Evolutionary conservation across 2,888 invertebrate genomes (phyloP).

Genomic region (Lamproptera curius): DNA sequence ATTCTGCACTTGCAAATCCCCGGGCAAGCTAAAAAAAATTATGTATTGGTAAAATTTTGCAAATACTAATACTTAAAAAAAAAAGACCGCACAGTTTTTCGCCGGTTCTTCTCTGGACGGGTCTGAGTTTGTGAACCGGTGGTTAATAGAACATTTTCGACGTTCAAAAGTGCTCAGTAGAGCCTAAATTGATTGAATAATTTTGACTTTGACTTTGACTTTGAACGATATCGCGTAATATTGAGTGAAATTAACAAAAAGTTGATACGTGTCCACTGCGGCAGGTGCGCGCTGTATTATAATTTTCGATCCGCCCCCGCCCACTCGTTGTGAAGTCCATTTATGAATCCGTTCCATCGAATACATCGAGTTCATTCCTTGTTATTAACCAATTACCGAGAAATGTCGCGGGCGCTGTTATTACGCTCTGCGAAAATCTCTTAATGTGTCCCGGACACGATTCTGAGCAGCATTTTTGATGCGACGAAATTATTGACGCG

Average conservation of each 20-base stretch:
- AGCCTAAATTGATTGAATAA: no score
- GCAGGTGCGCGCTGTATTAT: conserved; percentile 7
- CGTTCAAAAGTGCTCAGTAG: no score
- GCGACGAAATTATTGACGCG: conserved; percentile 1
- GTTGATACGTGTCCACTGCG: not conserved
- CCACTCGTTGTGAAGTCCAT: conserved; percentile 9
- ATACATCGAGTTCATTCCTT: conserved; percentile 13
- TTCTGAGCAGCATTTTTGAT: not conserved
- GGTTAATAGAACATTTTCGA: no score
- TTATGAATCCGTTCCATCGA: conserved; percentile 11
- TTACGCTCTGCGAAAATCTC: conserved; percentile 12
- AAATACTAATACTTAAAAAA: no score
- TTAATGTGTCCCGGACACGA: conserved; percentile 3
- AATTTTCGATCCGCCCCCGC: conserved; percentile 7
- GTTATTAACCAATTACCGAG: conserved; percentile 20
- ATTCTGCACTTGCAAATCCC: no score
- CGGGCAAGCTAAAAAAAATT: no score
- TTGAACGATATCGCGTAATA: no score
- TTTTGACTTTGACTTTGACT: no score
- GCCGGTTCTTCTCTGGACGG: no score
- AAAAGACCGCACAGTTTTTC: no score
- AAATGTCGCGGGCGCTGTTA: conserved; percentile 11
- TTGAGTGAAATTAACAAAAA: not conserved
- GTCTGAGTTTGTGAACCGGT: no score
- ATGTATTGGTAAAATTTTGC: no score